Conservation (phyloP, 2,888 invertebrate genomes). For the Augiades crinisus region DNA sequence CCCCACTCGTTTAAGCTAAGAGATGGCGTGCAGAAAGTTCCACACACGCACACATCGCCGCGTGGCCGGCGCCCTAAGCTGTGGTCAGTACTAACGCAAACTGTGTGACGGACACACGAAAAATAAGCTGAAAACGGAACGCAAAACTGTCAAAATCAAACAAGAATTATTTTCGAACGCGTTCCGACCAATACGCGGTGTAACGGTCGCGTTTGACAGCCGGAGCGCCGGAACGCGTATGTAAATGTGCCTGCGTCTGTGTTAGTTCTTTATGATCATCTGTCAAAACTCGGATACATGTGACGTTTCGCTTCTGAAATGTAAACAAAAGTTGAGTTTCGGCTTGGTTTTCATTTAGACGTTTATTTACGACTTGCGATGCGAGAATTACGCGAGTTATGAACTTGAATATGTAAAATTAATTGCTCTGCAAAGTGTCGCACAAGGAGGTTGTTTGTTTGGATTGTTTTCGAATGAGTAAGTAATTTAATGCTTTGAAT, state of each 20-base stretch:
- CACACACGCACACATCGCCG: conserved; percentile 72
- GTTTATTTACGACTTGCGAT: conserved; percentile 63
- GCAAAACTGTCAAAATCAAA: conserved; percentile 63
- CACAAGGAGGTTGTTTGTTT: conserved; percentile 48
- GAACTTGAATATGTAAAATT: conserved; percentile 72
- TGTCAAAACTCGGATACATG: conserved; percentile 77
- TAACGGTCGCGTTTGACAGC: conserved; percentile 38
- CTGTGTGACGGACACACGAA: conserved; percentile 81
- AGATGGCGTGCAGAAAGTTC: conserved; percentile 80
- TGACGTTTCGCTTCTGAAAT: conserved; percentile 76
- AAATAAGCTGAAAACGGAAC: conserved; percentile 77
- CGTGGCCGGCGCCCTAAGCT: conserved; percentile 78
- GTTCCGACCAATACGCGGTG: conserved; percentile 40
- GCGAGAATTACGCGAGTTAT: conserved; percentile 67
- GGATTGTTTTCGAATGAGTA: conserved; percentile 74
- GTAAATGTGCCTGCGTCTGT: conserved; percentile 70
- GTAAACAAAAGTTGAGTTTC: conserved; percentile 74
- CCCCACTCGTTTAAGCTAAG: conserved; percentile 71
- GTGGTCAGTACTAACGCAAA: conserved; percentile 81
- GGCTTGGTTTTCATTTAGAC: conserved; percentile 54
- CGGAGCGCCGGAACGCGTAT: conserved; percentile 51
- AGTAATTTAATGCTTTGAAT: conserved; percentile 43
- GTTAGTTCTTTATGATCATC: conserved; percentile 72
- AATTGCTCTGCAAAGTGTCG: conserved; percentile 64
- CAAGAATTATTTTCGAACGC: conserved; percentile 44